A percentile compares a stretch with the other conserved stretches of the same genome.
phyloP scores from a whole-genome alignment of 2,888 invertebrate species.

The Morpho helenor region DNA sequence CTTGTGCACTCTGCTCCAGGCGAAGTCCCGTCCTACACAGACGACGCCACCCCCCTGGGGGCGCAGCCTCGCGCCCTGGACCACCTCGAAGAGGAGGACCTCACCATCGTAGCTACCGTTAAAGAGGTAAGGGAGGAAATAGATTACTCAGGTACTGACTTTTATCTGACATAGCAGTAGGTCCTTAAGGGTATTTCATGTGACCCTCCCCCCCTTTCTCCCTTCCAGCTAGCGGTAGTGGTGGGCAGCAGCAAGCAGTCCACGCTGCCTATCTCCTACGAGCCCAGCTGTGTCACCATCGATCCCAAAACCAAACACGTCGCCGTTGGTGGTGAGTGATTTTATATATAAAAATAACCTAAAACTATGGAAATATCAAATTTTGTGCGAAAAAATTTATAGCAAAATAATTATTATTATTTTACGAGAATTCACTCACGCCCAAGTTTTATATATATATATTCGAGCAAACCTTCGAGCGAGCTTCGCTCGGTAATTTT shows the following conservation, averaged over 20 bases:
- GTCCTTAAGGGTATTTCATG: neutral
- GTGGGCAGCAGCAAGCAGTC: slow-evolving; percentile 85
- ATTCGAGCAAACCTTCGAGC: too few relatives aligned
- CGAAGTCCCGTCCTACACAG: slow-evolving; percentile 82
- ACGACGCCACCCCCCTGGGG: slow-evolving; percentile 86
- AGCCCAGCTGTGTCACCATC: slow-evolving; percentile 91
- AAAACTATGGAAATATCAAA: too few relatives aligned
- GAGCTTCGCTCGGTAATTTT: too few relatives aligned
- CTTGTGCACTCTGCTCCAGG: slow-evolving; percentile 39
- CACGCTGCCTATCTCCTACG: slow-evolving; percentile 86
- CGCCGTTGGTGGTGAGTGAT: slow-evolving; percentile 88
- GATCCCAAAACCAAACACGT: slow-evolving; percentile 86
- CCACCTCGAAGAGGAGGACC: slow-evolving; percentile 83
- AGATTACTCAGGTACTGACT: too few relatives aligned
- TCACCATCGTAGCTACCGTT: slow-evolving; percentile 89
- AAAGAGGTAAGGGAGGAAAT: too few relatives aligned
- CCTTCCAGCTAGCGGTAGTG: slow-evolving; percentile 78
- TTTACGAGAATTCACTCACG: too few relatives aligned
- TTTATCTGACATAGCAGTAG: too few relatives aligned
- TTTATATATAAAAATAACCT: too few relatives aligned
- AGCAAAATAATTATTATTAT: too few relatives aligned
- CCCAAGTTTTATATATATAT: too few relatives aligned
- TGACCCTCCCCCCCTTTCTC: neutral
- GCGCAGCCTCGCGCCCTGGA: slow-evolving; percentile 95
- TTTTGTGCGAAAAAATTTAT: too few relatives aligned